phyloP scores from a whole-genome alignment of 2,113 vertebrate species.

The Eudorcas thomsonii region DNA sequence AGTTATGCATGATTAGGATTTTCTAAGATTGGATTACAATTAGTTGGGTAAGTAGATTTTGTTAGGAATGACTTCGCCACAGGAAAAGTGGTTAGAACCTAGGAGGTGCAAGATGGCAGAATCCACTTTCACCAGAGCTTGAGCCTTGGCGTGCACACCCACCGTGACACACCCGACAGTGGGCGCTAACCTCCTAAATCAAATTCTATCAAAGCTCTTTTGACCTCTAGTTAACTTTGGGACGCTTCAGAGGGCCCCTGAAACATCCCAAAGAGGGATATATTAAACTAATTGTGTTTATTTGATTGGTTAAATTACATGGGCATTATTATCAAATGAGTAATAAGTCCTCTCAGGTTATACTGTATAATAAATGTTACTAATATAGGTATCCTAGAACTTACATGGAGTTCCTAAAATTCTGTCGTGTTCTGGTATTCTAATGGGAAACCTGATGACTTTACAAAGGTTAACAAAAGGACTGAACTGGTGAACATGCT shows the following conservation, averaged over 20 bases:
- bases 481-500: background rate
- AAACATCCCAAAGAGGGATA: background rate
- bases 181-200: background rate
- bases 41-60: background rate
- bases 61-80: background rate
- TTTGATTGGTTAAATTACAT: background rate
- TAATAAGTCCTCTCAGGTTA: background rate
- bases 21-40: background rate
- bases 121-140: background rate
- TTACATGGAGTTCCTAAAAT: background rate
- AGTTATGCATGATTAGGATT: background rate
- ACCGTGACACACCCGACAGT: background rate
- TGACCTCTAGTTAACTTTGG: background rate
- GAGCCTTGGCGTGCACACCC: background rate
- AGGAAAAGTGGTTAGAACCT: background rate
- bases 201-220: background rate
- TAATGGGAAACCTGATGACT: background rate
- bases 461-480: background rate
- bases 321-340: background rate
- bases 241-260: background rate
- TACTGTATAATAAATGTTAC: background rate
- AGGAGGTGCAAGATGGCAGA: fast-evolving
- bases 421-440: background rate
- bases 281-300: background rate
- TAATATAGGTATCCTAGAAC: background rate